Base-by-base conservation (phyloP, 2,113 vertebrate genomes). In the Saccopteryx bilineata region DNA sequence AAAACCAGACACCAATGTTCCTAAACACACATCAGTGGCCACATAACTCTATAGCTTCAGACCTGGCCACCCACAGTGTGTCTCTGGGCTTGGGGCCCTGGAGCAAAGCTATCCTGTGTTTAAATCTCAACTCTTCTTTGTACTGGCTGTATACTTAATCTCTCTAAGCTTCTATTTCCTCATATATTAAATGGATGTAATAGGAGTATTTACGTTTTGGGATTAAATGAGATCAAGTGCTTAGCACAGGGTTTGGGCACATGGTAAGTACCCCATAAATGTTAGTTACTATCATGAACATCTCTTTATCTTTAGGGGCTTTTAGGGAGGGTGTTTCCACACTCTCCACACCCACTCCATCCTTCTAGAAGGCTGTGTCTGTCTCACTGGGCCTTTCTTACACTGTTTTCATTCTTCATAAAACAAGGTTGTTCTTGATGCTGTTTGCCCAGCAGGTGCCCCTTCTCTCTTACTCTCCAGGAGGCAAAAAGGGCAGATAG, bases 161-260 rank as follows among this genome's bases (percentile, higher is more conserved):
- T 93, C 80, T 54, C 61, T 96, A 97, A 97, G 65, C 90, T 90
- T 93, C 75, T 66, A 33, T 89, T 95, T 93, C 96, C 97, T 94
- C 26, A 7, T 52, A 9, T 87, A 85, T 84, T 96, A 93, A 91
- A 82, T 68, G 50, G 46, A 81, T 72, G 21, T 86, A 97, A 92
- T 71, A 93, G 88, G 79, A 91, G 61, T 75, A 95, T 95, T 91
- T 96, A 93, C 75, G 54, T 87, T 84, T 91, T 52, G 68, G 95
- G 96, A 96, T 97, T 96, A 96, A 96, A 87, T 82, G 75, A 96
- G 96, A 94, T 97, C 90, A 95, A 96, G 94, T 81, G 86, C 94
- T 96, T 96, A 97, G 95, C 75, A 28, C 78, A 65, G 78, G 71
- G 56, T 65, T 93, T 78, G 87, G 90, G 66, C 52, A 2, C 71